Evolutionary conservation across 2,797 vertebrate species (phyloP), one percentile per base, ranked within the genome.

Genomic region (Periophthalmus magnuspinnatus): DNA sequence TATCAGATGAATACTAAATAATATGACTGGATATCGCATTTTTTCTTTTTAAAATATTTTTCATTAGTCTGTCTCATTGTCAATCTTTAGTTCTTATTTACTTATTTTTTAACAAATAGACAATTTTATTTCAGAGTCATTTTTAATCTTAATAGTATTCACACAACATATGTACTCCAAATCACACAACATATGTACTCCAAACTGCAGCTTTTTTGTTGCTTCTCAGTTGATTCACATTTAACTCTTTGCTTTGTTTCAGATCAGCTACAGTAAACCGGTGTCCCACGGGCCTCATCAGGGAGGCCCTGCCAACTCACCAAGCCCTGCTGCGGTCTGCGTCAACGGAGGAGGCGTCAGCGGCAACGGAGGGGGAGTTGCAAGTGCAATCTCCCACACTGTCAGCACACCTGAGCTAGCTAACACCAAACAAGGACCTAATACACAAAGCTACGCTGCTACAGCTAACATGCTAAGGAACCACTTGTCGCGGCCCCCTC

Each of bases 381-480:
- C 91, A 45, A 95, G 90, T 17, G 94, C 96, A 76, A 98, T 98
- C 84, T 98, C 96, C 0, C 97, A 98, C 86, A 99, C 97, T 0
- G 96, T 99, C 79, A 99, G 97, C 90, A 99, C 97, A 0, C 97
- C 97, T 0, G 97, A 98, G 59, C 86, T 99, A 82, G 96, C 97
- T 9, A 98, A 98, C 78, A 94, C 94, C 85, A 95, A 96, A 78
- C 93, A 95, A 45, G 92, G 91, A 34, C 56, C 78, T 60, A 88
- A 72, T 21, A 66, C 77, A 0, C 88, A 86, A 47, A 87, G 66
- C 85, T 95, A 94, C 52, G 92, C 70, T 47, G 86, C 95, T 0
- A 85, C 88, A 3, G 80, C 94, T 1, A 96, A 96, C 68, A 92
- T 97, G 93, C 76, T 97, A 70, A 94, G 95, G 62, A 97, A 95